Percentiles rank a stretch among this genome's conserved stretches.
phyloP scores from a whole-genome alignment of 2,888 invertebrate genomes.

The Epinotia demarniana region DNA sequence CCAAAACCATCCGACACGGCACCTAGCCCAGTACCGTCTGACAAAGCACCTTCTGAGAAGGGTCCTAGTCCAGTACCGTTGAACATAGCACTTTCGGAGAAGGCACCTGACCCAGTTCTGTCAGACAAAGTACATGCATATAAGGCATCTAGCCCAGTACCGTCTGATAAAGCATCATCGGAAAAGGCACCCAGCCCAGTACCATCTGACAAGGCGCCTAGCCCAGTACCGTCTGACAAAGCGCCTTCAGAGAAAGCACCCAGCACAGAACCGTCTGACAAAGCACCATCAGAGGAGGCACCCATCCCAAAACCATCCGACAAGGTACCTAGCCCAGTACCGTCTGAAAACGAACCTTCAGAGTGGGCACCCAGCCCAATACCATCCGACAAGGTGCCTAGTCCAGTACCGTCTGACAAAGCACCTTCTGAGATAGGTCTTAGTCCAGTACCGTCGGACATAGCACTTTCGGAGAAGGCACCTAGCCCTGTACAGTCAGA shows the following conservation, averaged over 20 bases:
- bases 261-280: neutral
- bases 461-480: neutral
- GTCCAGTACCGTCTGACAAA: constrained; percentile 6
- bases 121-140: too few species aligned
- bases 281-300: neutral
- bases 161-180: neutral
- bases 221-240: constrained; percentile 18
- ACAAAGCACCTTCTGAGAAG: too few species aligned
- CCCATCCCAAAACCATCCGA: neutral
- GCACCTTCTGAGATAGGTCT: too few species aligned
- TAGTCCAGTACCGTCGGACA: constrained; percentile 4
- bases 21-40: neutral
- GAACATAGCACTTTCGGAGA: neutral
- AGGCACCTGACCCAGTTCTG: too few species aligned
- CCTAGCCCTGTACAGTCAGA: constrained; percentile 18
- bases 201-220: neutral
- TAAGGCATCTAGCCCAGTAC: neutral
- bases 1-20: constrained; percentile 12
- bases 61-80: neutral
- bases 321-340: neutral
- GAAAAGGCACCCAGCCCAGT: neutral
- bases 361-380: constrained; percentile 22
- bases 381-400: neutral
- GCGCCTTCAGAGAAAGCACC: constrained; percentile 6
- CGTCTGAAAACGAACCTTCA: neutral